Evolutionary conservation across 2,888 invertebrate species (phyloP), one percentile per base, ranked within the genome.

Genomic region (Drosophila tripunctata): DNA sequence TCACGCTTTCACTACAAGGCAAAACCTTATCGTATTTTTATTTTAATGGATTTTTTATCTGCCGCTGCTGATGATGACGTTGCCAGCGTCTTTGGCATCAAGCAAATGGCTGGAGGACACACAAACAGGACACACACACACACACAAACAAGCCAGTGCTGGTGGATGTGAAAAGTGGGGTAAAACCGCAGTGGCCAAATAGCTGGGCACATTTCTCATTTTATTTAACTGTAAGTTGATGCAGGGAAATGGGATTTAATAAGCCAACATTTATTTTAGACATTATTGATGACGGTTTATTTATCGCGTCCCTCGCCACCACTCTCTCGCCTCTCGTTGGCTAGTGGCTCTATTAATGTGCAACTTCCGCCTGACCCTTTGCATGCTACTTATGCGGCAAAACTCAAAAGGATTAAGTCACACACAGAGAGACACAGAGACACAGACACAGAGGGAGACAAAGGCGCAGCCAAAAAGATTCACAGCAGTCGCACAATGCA

Each of bases 1-100:
- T 84, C 74, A 77, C 69, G 75, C 68, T 85, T 77, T 66, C 79
- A 81, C 79, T 79, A 75, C 76, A 76, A 79, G 69, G 63, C 58
- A 58, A 57, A 69, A 68, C 79, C 75, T 87, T 87, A 87, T 87
- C 85, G 77, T 81, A 75, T 86, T 77, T 85, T 78, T 79, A 87
- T 87, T 87, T 87, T 87, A 87, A 87, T 87, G 87, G 87, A 88
- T 87, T 87, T 87, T 87, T 87, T 87, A 87, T 87, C 87, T 87
- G 63, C 63, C 45, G 62, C 71, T 65, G 70, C 68, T 75, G 66
- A 54, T 80, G 81, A 78, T 81, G 78, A 76, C 78, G 63, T 69
- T 76, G 65, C 67, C 72, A 52, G 56, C 60, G 58, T 61, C 71
- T 63, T 51, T 58, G 54, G 56, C 31, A 38, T 41, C 31, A 31